Conservation (phyloP, 2,888 invertebrate genomes). For the Clistopyga incitator region DNA sequence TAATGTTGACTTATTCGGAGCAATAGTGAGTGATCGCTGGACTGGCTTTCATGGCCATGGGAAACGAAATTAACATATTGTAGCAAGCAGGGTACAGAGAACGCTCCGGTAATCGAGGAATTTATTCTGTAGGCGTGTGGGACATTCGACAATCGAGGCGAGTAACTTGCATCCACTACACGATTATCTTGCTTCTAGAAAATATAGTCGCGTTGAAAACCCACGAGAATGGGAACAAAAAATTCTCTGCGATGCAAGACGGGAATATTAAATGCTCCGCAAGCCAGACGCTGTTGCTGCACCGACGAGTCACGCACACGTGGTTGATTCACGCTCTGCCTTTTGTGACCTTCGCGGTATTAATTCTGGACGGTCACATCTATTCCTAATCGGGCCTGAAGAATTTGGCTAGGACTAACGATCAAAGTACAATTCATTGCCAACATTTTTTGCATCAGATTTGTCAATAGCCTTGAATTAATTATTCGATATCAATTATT, state of each 20-base stretch:
- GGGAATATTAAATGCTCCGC: constrained; percentile 2
- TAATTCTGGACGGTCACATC: not conserved
- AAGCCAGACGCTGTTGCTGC: not conserved
- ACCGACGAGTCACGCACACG: not conserved
- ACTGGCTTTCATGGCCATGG: constrained; percentile 11
- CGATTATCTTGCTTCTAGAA: constrained; percentile 5
- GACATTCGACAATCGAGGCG: not conserved
- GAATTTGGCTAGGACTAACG: not conserved
- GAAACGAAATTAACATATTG: constrained; percentile 29
- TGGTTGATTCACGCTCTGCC: not conserved
- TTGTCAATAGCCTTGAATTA: not conserved
- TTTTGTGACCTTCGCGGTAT: constrained; percentile 15
- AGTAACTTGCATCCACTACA: not conserved
- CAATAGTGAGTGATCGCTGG: constrained; percentile 3
- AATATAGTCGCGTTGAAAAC: not conserved
- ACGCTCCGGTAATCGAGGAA: constrained; percentile 34
- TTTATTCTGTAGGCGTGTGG: constrained; percentile 33
- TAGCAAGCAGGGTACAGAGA: not conserved
- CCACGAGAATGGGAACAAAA: constrained; percentile 5
- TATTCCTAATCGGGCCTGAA: not conserved
- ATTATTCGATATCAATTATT: not conserved
- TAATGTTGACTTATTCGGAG: constrained; percentile 11
- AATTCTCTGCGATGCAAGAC: not conserved
- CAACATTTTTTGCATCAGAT: not conserved
- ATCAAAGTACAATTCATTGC: not conserved